phyloP scores from a whole-genome alignment of 2,113 vertebrate species.

The Argyrosomus japonicus region DNA sequence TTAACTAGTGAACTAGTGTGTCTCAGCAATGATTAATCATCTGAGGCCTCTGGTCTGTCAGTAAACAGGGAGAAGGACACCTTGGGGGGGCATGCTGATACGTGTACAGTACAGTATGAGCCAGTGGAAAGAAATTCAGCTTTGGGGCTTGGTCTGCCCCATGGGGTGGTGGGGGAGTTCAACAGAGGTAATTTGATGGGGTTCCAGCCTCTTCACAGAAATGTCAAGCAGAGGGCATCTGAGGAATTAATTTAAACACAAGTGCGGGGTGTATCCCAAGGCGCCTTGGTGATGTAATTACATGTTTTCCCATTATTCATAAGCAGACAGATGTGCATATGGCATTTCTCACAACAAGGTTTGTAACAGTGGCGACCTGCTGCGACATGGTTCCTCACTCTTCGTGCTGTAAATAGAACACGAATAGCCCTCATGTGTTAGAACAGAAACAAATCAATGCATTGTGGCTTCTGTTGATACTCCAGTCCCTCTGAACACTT shows the following conservation, averaged over 20 bases:
- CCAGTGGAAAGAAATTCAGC: constrained; percentile 27
- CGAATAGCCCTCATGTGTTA: neutral
- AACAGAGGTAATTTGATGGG: constrained; percentile 57
- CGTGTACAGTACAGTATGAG: constrained; percentile 33
- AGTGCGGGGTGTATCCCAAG: constrained; percentile 60
- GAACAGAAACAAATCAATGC: constrained; percentile 11
- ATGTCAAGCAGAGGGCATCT: constrained; percentile 78
- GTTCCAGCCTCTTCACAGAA: constrained; percentile 72
- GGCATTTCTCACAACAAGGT: constrained; percentile 49
- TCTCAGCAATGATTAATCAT: constrained; percentile 78
- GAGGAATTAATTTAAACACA: constrained; percentile 77
- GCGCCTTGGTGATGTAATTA: constrained; percentile 72
- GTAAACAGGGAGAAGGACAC: constrained; percentile 75
- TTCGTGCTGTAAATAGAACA: neutral
- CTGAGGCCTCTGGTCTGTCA: constrained; percentile 46
- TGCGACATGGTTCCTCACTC: neutral
- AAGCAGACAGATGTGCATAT: constrained; percentile 52
- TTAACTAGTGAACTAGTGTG: constrained; percentile 67
- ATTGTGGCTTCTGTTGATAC: neutral
- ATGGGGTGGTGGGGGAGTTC: constrained; percentile 42
- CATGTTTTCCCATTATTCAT: constrained; percentile 81
- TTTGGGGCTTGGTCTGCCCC: constrained; percentile 48
- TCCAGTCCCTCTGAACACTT: neutral
- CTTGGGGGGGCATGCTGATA: constrained; percentile 62
- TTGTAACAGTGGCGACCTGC: neutral